Conservation (phyloP, 2,888 invertebrate species). For the Lacanobia wlatinum region DNA sequence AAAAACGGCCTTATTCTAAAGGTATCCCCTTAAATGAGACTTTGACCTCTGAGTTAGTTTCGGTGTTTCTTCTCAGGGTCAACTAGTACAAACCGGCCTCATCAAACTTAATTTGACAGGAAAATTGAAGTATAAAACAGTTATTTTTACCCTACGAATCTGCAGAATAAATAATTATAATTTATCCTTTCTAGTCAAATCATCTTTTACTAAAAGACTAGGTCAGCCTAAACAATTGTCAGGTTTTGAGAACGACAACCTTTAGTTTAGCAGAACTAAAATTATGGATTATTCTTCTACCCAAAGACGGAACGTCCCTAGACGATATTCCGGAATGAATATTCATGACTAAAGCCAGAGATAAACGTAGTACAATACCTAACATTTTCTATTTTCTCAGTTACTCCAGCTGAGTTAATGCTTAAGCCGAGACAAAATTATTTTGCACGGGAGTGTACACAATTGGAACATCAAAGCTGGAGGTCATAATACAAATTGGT, state of each 20-base stretch:
- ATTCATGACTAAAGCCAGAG: constrained; percentile 74
- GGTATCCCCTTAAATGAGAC: not conserved
- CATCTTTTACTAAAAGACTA: not conserved
- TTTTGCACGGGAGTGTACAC: constrained; percentile 20
- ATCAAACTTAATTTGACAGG: too few relatives aligned
- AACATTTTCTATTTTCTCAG: constrained; percentile 38
- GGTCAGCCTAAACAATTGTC: constrained; percentile 2
- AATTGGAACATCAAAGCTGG: constrained; percentile 13
- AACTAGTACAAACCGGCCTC: too few relatives aligned
- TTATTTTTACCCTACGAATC: too few relatives aligned
- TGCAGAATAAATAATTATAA: too few relatives aligned
- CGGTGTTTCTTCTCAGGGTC: not conserved
- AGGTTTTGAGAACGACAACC: constrained; percentile 29
- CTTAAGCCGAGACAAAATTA: constrained; percentile 9
- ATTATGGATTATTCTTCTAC: constrained; percentile 73
- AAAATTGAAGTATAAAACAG: too few relatives aligned
- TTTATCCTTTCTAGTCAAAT: too few relatives aligned
- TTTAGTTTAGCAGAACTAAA: constrained; percentile 60
- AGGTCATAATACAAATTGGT: not conserved
- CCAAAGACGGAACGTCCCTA: constrained; percentile 71
- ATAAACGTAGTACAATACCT: constrained; percentile 59
- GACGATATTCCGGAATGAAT: constrained; percentile 75
- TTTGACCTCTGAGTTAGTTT: too few relatives aligned
- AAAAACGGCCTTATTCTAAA: too few relatives aligned
- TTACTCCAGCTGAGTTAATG: constrained; percentile 40